These are phyloP conservation scores for Orestias chungarensis DNA, from an alignment of 2,797 vertebrate genomes.

Conservation along the genomic window DNA sequence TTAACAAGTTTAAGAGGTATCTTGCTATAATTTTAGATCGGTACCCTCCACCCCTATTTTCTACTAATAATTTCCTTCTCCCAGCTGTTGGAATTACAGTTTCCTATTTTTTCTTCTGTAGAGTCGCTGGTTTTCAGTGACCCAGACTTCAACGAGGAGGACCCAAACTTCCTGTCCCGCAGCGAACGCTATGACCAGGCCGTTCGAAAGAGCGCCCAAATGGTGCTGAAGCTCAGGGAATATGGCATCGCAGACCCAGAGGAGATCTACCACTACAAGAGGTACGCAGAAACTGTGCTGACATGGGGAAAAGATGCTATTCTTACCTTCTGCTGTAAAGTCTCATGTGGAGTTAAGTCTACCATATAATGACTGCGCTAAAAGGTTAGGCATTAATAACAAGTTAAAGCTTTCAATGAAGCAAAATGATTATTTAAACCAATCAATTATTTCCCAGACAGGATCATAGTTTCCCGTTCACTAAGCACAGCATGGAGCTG, in stretches of 20 bases:
- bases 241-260: slow-evolving; percentile 91
- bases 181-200: slow-evolving; percentile 93
- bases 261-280: slow-evolving; percentile 93
- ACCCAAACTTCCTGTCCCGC: slow-evolving; percentile 92
- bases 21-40: too few relatives aligned
- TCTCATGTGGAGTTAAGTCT: neutral
- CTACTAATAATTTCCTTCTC: neutral
- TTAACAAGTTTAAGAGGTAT: too few relatives aligned
- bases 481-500: neutral
- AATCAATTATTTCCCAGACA: neutral
- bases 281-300: slow-evolving; percentile 71
- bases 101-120: slow-evolving; percentile 47
- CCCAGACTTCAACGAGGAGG: slow-evolving; percentile 89
- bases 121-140: slow-evolving; percentile 88
- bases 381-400: neutral
- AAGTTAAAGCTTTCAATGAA: neutral
- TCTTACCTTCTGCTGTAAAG: too few relatives aligned
- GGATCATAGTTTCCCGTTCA: neutral
- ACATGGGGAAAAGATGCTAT: neutral
- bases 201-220: slow-evolving; percentile 87
- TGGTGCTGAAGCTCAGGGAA: slow-evolving; percentile 91
- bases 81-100: neutral
- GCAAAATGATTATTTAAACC: neutral
- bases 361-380: neutral
- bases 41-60: neutral